Percentiles rank a stretch among this genome's conserved stretches.
phyloP scores from a whole-genome alignment of 2,113 vertebrate genomes.

The Pithys albifrons region DNA sequence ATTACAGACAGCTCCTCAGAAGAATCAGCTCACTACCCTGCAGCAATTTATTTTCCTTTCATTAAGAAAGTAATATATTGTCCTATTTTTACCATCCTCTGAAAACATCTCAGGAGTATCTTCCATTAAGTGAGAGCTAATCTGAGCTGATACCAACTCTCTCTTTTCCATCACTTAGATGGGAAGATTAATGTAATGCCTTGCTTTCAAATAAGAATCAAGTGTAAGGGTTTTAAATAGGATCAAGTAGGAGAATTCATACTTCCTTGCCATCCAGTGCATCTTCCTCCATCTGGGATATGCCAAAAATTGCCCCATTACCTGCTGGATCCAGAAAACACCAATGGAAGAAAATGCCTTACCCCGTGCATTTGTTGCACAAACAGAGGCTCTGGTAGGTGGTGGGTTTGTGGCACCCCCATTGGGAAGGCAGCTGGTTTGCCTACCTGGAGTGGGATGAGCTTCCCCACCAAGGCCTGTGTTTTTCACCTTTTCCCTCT shows the following conservation, averaged over 20 bases:
- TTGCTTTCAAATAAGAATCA: background rate
- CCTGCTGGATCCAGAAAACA: background rate
- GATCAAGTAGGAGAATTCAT: background rate
- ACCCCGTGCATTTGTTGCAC: accelerated
- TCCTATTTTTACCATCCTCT: background rate
- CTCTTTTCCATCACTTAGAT: background rate
- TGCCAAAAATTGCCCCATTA: background rate
- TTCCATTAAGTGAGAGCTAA: background rate
- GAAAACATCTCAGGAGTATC: background rate
- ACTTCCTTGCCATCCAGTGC: background rate
- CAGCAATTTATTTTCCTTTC: constrained; percentile 11
- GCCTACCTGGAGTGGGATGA: accelerated
- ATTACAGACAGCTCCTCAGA: background rate
- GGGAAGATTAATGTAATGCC: background rate
- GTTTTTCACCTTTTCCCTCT: background rate
- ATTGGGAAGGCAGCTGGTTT: background rate
- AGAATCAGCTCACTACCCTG: background rate
- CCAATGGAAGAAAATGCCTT: background rate
- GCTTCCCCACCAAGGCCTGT: background rate
- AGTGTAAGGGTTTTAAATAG: background rate
- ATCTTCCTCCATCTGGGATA: background rate
- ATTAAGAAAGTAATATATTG: background rate
- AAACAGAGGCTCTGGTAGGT: background rate
- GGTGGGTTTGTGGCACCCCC: background rate
- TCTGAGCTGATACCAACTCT: background rate